phyloP scores from a whole-genome alignment of 2,797 vertebrate species.

The Paramormyrops hopkinsi region DNA sequence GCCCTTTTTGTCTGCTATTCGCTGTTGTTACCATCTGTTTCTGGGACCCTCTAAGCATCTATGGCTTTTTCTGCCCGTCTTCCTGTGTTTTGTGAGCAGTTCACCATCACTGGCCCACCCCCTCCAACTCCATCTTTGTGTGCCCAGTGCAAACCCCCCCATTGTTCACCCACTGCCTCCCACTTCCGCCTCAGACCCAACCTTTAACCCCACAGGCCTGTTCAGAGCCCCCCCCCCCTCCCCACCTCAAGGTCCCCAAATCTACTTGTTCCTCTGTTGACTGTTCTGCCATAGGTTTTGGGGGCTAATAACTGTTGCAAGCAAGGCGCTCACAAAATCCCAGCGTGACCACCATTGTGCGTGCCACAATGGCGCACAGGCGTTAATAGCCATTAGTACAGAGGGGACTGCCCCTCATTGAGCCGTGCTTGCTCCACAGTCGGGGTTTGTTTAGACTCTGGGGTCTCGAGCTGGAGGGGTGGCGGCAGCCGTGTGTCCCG shows the following conservation, averaged over 20 bases:
- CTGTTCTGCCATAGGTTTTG: constrained; percentile 42
- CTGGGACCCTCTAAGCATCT: constrained; percentile 50
- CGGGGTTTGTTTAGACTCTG: neutral
- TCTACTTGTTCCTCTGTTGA: constrained; percentile 62
- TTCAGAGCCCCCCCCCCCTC: constrained; percentile 16
- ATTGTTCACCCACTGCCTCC: constrained; percentile 56
- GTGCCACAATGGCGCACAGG: constrained; percentile 55
- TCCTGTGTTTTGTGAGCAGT: constrained; percentile 61
- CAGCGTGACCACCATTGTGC: constrained; percentile 63
- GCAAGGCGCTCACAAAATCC: constrained; percentile 57
- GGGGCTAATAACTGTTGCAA: constrained; percentile 63
- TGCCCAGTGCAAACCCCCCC: constrained; percentile 46
- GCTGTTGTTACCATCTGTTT: constrained; percentile 61
- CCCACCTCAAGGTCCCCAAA: constrained; percentile 48
- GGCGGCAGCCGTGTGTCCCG: neutral
- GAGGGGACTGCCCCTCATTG: constrained; percentile 45
- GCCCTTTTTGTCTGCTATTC: constrained; percentile 37
- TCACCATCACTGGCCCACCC: constrained; percentile 31
- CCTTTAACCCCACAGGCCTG: constrained; percentile 54
- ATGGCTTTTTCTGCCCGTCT: constrained; percentile 63
- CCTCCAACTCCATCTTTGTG: constrained; percentile 55
- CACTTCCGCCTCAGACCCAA: constrained; percentile 60
- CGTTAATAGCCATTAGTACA: constrained; percentile 60
- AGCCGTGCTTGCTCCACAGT: constrained; percentile 37
- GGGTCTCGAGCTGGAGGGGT: neutral